Base-by-base conservation (phyloP, 2,888 invertebrate genomes). In the Lepidocyrtinus sp. region DNA sequence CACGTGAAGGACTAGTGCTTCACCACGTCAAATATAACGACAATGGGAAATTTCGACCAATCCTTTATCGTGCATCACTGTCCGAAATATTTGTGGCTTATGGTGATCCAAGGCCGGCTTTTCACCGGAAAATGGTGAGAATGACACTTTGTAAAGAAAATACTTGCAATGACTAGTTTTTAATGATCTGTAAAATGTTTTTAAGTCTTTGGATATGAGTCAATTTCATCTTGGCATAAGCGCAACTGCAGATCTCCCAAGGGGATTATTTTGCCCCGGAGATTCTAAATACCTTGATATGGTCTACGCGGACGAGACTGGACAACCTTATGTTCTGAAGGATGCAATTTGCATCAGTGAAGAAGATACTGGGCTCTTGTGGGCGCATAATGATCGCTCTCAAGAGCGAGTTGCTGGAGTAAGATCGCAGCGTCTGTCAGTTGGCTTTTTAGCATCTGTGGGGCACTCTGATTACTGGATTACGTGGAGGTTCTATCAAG, bases 401-500 rank as follows among this genome's bases (percentile, higher is more conserved):
- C 27, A 36, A 25, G 68, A 45, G 5, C 45, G 27, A 62, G 24
- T 46, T 2, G 59, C 46, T 3, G 7, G 17, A 0, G 69, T 24
- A 5, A 67, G 82, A 3, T 75, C 72, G 2, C 76, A 79, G 19
- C 70, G 82, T 3, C 68, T 84, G 2, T 67, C 77, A 2, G 59
- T 84, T 9, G 69, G 59, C 61, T 78, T 74, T 24, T 24, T 81
- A 7, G 77, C 73, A 0, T 72, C 69, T 1, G 64, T 82, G 26
- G 75, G 70, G 0, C 72, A 82, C 65, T 72, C 72, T 22, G 79
- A 81, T 22, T 84, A 84, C 65, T 64, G 64, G 59, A 75, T 82
- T 19, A 70, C 77, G 21, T 82, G 76, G 75, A 46, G 55, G 15
- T 81, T 84, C 36, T 84, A 82, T 46, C 77, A 82, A 45, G 84